Percentiles rank a stretch among this genome's conserved stretches.
These are phyloP conservation scores for Neuroterus valhalla DNA, from an alignment of 1,140 invertebrate species.

Conservation along the genomic window DNA sequence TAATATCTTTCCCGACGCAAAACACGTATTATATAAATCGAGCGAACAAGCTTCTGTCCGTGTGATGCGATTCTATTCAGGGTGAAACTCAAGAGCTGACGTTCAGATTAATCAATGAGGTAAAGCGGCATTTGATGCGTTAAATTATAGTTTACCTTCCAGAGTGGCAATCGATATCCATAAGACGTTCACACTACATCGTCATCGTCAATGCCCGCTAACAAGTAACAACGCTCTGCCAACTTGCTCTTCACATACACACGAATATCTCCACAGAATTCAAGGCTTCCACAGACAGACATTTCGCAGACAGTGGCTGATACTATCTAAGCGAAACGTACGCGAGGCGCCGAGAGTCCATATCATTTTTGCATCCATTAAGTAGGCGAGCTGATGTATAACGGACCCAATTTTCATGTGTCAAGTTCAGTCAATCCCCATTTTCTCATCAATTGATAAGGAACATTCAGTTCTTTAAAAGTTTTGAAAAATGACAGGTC, in stretches of 20 bases:
- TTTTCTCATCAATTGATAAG: constrained; percentile 18
- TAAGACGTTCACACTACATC: constrained; percentile 21
- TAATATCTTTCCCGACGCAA: background rate
- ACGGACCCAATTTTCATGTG: constrained; percentile 29
- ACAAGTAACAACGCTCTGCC: constrained; percentile 15
- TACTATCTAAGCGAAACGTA: constrained; percentile 23
- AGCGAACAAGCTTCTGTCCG: constrained; percentile 4
- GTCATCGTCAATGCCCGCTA: constrained; percentile 24
- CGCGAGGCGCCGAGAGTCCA: constrained; percentile 23
- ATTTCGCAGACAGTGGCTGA: constrained; percentile 28
- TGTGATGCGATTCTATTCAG: background rate
- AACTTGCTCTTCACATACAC: constrained; percentile 11
- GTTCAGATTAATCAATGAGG: constrained; percentile 12
- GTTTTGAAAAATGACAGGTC: too few relatives aligned
- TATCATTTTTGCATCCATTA: constrained; percentile 29
- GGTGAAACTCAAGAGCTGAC: background rate
- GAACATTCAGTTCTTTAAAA: too few relatives aligned
- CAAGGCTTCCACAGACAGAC: constrained; percentile 23
- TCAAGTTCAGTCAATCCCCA: constrained; percentile 25
- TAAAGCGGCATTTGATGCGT: constrained; percentile 15
- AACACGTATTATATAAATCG: constrained; percentile 1
- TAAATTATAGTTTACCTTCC: constrained; percentile 26
- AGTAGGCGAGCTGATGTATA: constrained; percentile 15
- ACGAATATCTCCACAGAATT: constrained; percentile 8
- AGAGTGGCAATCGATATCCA: constrained; percentile 29